Base-by-base conservation (phyloP, 2,888 invertebrate genomes). In the Cordylochernes scorpioides region DNA sequence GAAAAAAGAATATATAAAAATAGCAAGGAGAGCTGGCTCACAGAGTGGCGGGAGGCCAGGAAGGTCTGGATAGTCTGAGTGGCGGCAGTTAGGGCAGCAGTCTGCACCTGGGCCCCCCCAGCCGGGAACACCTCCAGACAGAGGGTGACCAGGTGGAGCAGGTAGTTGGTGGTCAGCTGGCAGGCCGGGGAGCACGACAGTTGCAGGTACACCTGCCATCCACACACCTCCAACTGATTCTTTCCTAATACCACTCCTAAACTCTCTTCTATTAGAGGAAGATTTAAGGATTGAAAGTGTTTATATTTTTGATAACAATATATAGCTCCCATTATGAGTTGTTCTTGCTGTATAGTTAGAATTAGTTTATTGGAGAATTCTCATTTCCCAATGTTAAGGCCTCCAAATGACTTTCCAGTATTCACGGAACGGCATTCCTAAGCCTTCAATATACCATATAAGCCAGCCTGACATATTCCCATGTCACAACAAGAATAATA, bases 181-280 rank as follows among this genome's bases (percentile, higher is more conserved):
- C 80, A 82, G 8, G 75, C 71, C 4, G 75, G 70, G 0, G 74
- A 73, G 41, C 82, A 69, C 1, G 80, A 77, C 58, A 86, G 67
- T 42, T 80, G 77, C 26, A 86, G 58, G 43, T 84, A 65, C 42
- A 84, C 67, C 64, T 64, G 41, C n/a, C n/a, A n/a, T n/a, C n/a
- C n/a, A 29, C 33, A 25, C 31, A 22, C 21, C 8, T 15, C 12
- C 21, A 13, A 19, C 29, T 15, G n/a, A 29, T 14, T 14, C 9
- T 19, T 9, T 9, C 8, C 19, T 19, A 8, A 19, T 8, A 9
- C 9, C 8, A 9, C 8, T 9, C 19, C 9, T 19, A 19, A 19
- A 19, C 9, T 19, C 9, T 19, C 9, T 19, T 9, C 9, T 9
- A 19, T 19, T 19, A 19, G 8, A 9, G 9, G 9, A 19, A 19